Conservation (phyloP, 2,888 invertebrate genomes). For the Dicycla oo region DNA sequence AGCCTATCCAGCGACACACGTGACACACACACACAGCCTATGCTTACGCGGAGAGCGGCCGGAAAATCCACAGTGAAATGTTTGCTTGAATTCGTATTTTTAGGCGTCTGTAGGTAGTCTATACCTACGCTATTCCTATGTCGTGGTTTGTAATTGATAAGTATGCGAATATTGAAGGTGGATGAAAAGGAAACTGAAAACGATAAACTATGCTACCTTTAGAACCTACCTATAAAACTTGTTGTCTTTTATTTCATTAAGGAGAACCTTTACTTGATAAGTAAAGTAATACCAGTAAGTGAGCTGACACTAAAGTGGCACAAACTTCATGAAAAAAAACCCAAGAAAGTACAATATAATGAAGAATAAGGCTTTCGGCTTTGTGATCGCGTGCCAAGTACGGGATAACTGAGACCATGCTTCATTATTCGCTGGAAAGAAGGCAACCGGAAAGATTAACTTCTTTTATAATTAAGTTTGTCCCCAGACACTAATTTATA, state of each 20-base stretch:
- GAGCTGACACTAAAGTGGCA: slow-evolving; percentile 22
- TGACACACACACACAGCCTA: slow-evolving; percentile 36
- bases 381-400: slow-evolving; percentile 76
- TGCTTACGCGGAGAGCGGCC: not conserved
- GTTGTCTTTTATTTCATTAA: not conserved
- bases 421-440: slow-evolving; percentile 70
- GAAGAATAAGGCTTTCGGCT: slow-evolving; percentile 75
- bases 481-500: slow-evolving; percentile 69
- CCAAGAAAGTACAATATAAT: slow-evolving; percentile 72
- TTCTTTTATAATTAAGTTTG: slow-evolving; percentile 72
- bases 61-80: slow-evolving; percentile 26
- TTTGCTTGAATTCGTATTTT: slow-evolving; percentile 23
- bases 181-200: slow-evolving; percentile 8
- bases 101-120: not conserved
- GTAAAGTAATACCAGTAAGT: slow-evolving; percentile 20
- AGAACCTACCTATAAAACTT: not conserved
- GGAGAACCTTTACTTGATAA: not conserved
- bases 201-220: not conserved
- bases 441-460: slow-evolving; percentile 68
- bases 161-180: too few species aligned
- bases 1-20: slow-evolving; percentile 47
- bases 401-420: slow-evolving; percentile 74
- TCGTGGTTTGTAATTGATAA: not conserved
- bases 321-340: slow-evolving; percentile 29
- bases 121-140: slow-evolving; percentile 1